Conservation (phyloP, 2,113 vertebrate genomes). For the Lonchura striata region DNA sequence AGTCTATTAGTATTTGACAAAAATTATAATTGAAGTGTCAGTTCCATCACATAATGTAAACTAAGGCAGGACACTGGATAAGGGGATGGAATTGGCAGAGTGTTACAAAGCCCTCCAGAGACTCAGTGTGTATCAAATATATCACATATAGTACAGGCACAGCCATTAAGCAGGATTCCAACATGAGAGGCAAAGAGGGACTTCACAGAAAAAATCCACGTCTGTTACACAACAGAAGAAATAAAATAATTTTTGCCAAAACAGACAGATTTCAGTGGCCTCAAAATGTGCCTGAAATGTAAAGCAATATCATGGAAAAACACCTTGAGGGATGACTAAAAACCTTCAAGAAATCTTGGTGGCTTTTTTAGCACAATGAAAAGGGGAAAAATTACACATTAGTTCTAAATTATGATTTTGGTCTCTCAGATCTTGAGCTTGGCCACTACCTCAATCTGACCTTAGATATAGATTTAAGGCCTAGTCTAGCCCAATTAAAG, state of each 20-base stretch:
- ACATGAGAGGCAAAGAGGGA: background rate
- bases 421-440: background rate
- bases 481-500: background rate
- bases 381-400: background rate
- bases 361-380: background rate
- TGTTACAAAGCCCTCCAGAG: background rate
- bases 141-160: background rate
- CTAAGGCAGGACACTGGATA: background rate
- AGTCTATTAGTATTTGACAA: background rate
- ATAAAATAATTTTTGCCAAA: background rate
- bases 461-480: background rate
- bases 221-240: background rate
- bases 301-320: background rate
- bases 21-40: slow-evolving; percentile 22
- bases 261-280: background rate
- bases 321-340: background rate
- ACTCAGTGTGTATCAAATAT: background rate
- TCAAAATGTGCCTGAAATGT: background rate
- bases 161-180: background rate
- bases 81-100: background rate
- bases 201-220: background rate
- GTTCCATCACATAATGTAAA: background rate
- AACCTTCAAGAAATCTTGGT: background rate
- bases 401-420: background rate
- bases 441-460: background rate